Conservation (phyloP, 2,888 invertebrate species). For the Synanthedon vespiformis region DNA sequence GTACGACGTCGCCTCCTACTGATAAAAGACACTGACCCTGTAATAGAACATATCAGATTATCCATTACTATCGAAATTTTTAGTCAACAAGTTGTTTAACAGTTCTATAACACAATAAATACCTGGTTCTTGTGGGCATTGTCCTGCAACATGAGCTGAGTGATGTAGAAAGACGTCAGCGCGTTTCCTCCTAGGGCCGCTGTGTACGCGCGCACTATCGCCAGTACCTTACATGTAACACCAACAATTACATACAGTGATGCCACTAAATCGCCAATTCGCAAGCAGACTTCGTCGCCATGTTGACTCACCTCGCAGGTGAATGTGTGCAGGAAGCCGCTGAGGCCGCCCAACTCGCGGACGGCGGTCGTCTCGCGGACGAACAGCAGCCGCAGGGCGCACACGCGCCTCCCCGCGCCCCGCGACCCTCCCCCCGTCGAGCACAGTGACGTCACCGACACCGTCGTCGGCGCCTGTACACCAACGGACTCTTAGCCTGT, state of each 20-base stretch:
- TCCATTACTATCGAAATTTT: too few species aligned
- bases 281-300: too few species aligned
- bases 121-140: conserved; percentile 98
- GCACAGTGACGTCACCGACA: conserved; percentile 84
- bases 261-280: too few species aligned
- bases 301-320: conserved; percentile 78
- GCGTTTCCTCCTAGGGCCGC: conserved; percentile 95
- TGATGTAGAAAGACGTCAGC: conserved; percentile 93
- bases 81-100: too few species aligned
- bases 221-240: conserved; percentile 70
- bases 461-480: conserved; percentile 55
- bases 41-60: conserved; percentile 24
- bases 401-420: conserved; percentile 80
- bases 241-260: not conserved
- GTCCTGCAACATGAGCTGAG: conserved; percentile 89
- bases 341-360: conserved; percentile 88
- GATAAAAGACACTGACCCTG: conserved; percentile 97
- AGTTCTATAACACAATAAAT: conserved; percentile 4
- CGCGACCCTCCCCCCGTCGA: conserved; percentile 77
- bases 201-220: conserved; percentile 93
- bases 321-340: conserved; percentile 94
- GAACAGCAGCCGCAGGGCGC: conserved; percentile 93
- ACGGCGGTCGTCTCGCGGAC: conserved; percentile 95
- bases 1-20: conserved; percentile 94
- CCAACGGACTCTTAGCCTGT: not conserved